These are phyloP conservation scores for Buphagus erythrorhynchus DNA, from an alignment of 2,797 vertebrate species.

Conservation along the genomic window DNA sequence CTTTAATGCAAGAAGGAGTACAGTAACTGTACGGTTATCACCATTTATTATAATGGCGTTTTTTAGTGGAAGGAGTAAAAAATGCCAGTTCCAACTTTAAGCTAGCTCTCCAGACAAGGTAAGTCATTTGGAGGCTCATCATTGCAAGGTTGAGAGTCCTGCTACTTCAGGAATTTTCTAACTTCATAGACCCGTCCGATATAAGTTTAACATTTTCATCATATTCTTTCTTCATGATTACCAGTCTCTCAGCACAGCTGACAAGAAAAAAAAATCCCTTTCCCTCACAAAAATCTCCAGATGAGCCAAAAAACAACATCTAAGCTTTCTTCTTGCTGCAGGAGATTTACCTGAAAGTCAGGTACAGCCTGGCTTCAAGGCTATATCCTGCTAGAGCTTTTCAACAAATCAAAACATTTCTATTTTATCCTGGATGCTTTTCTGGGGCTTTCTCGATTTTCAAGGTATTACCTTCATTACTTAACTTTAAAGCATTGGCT, in stretches of 20 bases:
- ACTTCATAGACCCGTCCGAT: background rate
- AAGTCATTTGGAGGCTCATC: background rate
- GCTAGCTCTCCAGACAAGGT: background rate
- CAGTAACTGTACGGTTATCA: background rate
- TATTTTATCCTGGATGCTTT: background rate
- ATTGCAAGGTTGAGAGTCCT: background rate
- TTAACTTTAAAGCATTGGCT: background rate
- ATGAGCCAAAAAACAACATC: background rate
- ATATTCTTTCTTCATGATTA: background rate
- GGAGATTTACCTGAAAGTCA: background rate
- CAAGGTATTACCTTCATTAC: background rate
- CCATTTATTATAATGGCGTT: background rate
- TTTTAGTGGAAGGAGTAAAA: background rate
- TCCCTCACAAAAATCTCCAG: background rate
- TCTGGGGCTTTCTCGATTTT: background rate
- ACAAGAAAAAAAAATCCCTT: background rate
- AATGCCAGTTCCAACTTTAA: background rate
- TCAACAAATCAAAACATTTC: background rate
- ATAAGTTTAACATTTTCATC: background rate
- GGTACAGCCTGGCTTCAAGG: background rate
- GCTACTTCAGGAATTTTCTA: background rate
- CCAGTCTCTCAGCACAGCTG: background rate
- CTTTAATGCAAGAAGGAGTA: background rate
- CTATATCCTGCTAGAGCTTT: background rate
- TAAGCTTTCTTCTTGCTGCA: background rate